Base-by-base conservation (phyloP, 2,113 vertebrate genomes). In the Caloenas nicobarica region DNA sequence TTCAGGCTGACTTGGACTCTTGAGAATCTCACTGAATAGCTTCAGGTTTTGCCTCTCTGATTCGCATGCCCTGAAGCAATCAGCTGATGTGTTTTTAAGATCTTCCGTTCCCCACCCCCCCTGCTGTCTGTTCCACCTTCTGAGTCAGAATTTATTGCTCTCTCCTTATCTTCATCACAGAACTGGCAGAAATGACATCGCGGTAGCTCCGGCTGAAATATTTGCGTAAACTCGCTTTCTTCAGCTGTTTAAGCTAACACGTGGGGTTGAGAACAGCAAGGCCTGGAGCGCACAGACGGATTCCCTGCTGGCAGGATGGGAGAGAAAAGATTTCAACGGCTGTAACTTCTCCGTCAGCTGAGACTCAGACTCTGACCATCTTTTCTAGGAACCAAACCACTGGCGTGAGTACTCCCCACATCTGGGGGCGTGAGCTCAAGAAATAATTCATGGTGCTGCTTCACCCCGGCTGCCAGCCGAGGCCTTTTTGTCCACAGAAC, bases 401-500 rank as follows among this genome's bases (percentile, higher is more conserved):
- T 29, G 34, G 22, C 11, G 4, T 7, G 15, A 51, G 11, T 13
- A 3, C 76, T 42, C 17, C 0, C 13, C 22, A 14, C 40, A 16
- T 33, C 34, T 28, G 36, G 28, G 50, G 64, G 14, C 42, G 6
- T 5, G 69, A 61, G 62, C 28, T 56, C 12, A 11, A 5, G 3
- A 14, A 26, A 22, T 40, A 23, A 16, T 34, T 21, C 34, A 10
- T 10, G 13, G 16, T 11, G 11, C 13, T n/a, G 3, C 61, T 60
- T n/a, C 0, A 2, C 22, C 31, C 17, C 7, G 25, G 25, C 68
- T 68, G 38, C 44, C 31, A 7, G 18, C 54, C 0, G 0, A 8
- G 13, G 34, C 7, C 28, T 21, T 34, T 54, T 29, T 36, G 50
- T 51, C 13, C 42, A 44, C 21, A 19, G 28, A 15, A 10, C 0